Evolutionary conservation across 1,140 invertebrate genomes (phyloP).

Genomic region (Leguminivora glycinivorella): DNA sequence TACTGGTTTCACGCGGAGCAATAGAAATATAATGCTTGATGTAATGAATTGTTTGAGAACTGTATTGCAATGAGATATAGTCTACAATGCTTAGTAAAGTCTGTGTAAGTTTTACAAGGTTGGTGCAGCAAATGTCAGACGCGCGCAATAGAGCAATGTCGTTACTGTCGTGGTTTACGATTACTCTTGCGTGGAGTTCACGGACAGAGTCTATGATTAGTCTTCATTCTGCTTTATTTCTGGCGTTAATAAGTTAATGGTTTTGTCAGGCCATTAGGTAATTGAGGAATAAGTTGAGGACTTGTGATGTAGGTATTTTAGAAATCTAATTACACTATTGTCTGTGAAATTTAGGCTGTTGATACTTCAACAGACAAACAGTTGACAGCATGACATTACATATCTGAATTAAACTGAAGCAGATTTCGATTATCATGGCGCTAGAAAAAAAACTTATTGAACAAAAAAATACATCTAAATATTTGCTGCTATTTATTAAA

Average conservation of each 20-base stretch:
- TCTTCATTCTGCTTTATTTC: background rate
- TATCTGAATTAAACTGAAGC: no score
- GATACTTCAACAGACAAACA: no score
- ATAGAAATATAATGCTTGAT: background rate
- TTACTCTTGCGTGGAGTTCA: slow-evolving; percentile 62
- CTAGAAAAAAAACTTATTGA: no score
- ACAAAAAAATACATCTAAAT: no score
- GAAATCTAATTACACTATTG: background rate
- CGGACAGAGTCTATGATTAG: slow-evolving; percentile 37
- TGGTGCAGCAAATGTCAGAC: slow-evolving; percentile 56
- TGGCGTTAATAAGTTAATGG: background rate
- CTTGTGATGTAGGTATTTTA: background rate
- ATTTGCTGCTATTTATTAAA: no score
- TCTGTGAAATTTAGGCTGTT: background rate
- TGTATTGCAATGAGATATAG: background rate
- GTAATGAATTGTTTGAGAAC: background rate
- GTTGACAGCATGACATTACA: no score
- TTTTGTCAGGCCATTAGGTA: background rate
- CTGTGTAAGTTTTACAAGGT: slow-evolving; percentile 46
- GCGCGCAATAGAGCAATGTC: slow-evolving; percentile 61
- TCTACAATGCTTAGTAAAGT: background rate
- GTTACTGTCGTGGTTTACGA: slow-evolving; percentile 70
- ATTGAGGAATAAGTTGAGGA: background rate
- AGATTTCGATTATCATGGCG: no score
- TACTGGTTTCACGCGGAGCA: background rate